phyloP scores from a whole-genome alignment of 2,797 vertebrate species.

The Rhinella marina region DNA sequence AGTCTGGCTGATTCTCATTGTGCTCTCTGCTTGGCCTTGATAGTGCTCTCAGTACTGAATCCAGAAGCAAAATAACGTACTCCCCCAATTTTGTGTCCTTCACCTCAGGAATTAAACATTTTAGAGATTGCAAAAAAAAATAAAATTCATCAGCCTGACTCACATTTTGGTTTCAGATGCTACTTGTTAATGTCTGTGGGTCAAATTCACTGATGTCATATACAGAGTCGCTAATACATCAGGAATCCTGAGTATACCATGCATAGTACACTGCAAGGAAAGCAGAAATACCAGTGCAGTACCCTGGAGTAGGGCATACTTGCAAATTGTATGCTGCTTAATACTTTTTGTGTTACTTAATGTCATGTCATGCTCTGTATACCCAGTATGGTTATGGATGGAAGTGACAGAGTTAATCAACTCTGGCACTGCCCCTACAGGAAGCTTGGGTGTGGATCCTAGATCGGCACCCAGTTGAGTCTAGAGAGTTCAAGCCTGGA shows the following conservation, averaged over 20 bases:
- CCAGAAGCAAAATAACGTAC: conserved; percentile 65
- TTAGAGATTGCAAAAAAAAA: conserved; percentile 19
- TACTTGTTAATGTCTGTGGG: conserved; percentile 5
- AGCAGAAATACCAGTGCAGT: background rate
- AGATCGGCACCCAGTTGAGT: too few relatives aligned
- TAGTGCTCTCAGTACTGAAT: conserved; percentile 64
- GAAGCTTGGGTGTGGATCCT: too few relatives aligned
- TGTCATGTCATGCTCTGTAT: too few relatives aligned
- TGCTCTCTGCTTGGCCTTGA: conserved; percentile 69
- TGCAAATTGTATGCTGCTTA: too few relatives aligned
- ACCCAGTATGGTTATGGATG: too few relatives aligned
- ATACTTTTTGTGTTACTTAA: too few relatives aligned
- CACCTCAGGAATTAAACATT: conserved; percentile 59
- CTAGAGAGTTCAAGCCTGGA: too few relatives aligned
- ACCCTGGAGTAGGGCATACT: too few relatives aligned
- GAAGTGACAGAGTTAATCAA: too few relatives aligned
- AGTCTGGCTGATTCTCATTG: conserved; percentile 40
- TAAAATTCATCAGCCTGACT: background rate
- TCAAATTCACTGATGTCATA: background rate
- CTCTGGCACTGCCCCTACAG: too few relatives aligned
- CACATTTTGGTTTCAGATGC: conserved; percentile 19
- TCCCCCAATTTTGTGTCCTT: conserved; percentile 64
- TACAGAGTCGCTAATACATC: background rate
- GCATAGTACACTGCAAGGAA: background rate
- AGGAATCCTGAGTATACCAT: background rate